Percentiles rank a stretch among this genome's conserved stretches.
These are phyloP conservation scores for Acrobasis suavella DNA, from an alignment of 2,888 invertebrate genomes.

Conservation along the genomic window DNA sequence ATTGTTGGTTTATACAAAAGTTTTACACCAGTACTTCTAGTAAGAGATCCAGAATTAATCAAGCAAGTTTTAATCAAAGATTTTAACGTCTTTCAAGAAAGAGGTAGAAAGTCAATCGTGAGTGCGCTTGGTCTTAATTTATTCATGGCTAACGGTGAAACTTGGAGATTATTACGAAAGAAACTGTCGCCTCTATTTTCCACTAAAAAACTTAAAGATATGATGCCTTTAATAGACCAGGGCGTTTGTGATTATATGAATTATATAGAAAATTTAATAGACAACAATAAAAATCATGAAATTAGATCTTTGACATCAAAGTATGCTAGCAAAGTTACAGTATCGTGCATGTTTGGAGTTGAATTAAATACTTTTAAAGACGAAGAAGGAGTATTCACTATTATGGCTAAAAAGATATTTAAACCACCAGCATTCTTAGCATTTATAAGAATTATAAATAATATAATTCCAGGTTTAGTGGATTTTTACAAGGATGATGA, in stretches of 20 bases:
- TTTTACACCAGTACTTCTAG: constrained; percentile 36
- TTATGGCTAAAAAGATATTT: constrained; percentile 36
- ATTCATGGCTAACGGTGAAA: constrained; percentile 45
- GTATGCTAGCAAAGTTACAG: constrained; percentile 48
- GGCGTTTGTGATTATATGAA: constrained; percentile 38
- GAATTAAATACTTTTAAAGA: constrained; percentile 42
- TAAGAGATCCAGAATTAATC: constrained; percentile 45
- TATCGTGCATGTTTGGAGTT: constrained; percentile 47
- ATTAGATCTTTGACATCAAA: constrained; percentile 42
- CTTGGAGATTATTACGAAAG: constrained; percentile 48
- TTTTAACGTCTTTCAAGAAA: constrained; percentile 41
- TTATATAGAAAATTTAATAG: constrained; percentile 34
- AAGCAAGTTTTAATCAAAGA: constrained; percentile 43
- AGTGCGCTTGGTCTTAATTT: constrained; percentile 41
- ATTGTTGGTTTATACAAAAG: constrained; percentile 44
- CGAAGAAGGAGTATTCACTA: constrained; percentile 40
- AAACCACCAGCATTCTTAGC: constrained; percentile 25
- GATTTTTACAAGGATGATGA: constrained; percentile 28
- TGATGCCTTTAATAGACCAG: constrained; percentile 45
- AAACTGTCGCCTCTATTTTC: constrained; percentile 49
- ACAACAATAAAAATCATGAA: constrained; percentile 38
- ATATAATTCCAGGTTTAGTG: constrained; percentile 38
- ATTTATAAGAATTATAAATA: constrained; percentile 30
- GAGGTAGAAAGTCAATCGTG: constrained; percentile 37
- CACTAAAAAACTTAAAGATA: constrained; percentile 44